Evolutionary conservation across 1,140 invertebrate genomes (phyloP).

Genomic region (Macrosteles quadrilineatus): DNA sequence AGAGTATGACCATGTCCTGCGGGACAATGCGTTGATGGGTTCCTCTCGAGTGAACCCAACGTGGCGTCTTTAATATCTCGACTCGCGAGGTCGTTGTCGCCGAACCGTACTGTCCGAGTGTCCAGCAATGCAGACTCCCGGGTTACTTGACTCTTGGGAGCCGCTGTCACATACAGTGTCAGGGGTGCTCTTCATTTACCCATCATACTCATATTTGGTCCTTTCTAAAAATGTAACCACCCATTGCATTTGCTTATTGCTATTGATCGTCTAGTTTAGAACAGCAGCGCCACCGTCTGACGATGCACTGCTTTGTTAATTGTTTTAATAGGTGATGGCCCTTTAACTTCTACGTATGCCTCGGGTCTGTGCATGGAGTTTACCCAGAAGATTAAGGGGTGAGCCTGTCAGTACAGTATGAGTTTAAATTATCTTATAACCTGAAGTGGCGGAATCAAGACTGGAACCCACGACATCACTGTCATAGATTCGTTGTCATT

Average conservation of each 20-base stretch:
- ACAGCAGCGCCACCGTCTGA: too few relatives aligned
- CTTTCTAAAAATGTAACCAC: not conserved
- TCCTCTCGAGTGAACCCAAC: not conserved
- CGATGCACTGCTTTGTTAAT: too few relatives aligned
- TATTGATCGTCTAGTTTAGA: too few relatives aligned
- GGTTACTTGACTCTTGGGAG: not conserved
- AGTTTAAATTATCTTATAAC: too few relatives aligned
- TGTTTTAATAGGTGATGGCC: too few relatives aligned
- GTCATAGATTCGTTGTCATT: too few relatives aligned
- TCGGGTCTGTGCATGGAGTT: too few relatives aligned
- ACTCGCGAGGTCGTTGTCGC: not conserved
- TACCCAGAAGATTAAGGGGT: too few relatives aligned
- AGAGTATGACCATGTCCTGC: not conserved
- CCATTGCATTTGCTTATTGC: not conserved
- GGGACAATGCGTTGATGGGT: slow-evolving; percentile 9
- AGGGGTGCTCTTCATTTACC: not conserved
- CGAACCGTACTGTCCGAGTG: not conserved
- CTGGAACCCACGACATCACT: too few relatives aligned
- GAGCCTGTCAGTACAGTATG: too few relatives aligned
- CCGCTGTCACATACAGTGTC: not conserved
- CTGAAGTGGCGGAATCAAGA: too few relatives aligned
- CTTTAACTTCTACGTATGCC: too few relatives aligned
- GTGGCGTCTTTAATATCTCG: not conserved
- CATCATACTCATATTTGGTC: not conserved
- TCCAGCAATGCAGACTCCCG: not conserved